Percentiles rank a stretch among this genome's conserved stretches.
These are phyloP conservation scores for Chamaetylas fuelleborni DNA, from an alignment of 2,113 vertebrate species.

Conservation along the genomic window DNA sequence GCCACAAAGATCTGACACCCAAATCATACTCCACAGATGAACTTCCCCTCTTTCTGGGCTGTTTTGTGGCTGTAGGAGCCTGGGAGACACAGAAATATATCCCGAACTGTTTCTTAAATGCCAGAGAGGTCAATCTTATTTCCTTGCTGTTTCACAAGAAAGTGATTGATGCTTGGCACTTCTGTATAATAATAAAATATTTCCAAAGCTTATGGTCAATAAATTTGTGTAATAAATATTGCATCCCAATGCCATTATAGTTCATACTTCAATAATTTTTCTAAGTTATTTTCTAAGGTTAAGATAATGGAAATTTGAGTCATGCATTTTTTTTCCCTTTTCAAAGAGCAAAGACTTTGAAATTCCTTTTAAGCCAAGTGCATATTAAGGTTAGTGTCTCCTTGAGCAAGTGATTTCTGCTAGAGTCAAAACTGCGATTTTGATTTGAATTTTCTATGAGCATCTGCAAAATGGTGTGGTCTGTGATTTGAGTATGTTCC, in stretches of 20 bases:
- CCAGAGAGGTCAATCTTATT: conserved; percentile 3
- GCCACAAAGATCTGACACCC: not conserved
- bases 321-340: not conserved
- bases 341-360: not conserved
- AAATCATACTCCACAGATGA: not conserved
- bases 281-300: not conserved
- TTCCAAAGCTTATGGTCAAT: conserved; percentile 41
- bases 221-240: conserved; percentile 47
- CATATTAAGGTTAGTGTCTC: conserved; percentile 3
- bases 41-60: not conserved
- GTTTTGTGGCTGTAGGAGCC: not conserved
- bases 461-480: not conserved
- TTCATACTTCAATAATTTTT: not conserved
- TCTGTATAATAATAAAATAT: conserved; percentile 40
- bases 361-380: not conserved
- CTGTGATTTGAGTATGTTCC: not conserved
- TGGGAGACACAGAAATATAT: not conserved
- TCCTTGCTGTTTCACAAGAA: not conserved
- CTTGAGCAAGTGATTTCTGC: not conserved
- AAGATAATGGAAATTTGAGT: conserved; percentile 18
- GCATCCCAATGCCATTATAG: not conserved
- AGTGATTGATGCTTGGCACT: conserved; percentile 17
- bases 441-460: not conserved
- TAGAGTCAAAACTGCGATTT: not conserved
- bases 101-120: not conserved